Evolutionary conservation across 2,113 vertebrate species (phyloP).

Genomic region (Probosciger aterrimus): DNA sequence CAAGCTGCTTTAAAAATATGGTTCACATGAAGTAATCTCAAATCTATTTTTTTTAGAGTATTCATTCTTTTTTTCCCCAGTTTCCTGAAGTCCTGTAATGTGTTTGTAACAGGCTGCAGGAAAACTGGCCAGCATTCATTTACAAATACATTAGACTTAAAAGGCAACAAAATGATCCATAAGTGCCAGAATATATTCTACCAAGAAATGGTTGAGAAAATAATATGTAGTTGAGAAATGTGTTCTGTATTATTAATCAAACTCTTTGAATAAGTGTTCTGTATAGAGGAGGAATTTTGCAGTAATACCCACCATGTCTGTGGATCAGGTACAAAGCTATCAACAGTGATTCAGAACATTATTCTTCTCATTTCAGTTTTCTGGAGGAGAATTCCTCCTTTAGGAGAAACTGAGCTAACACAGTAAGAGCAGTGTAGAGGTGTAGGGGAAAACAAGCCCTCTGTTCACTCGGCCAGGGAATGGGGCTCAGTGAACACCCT

Average conservation of each 20-base stretch:
- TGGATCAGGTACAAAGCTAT: background rate
- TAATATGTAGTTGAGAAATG: background rate
- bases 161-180: background rate
- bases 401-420: fast-evolving
- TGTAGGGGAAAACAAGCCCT: background rate
- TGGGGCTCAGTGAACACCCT: fast-evolving
- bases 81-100: background rate
- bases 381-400: background rate
- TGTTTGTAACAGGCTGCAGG: background rate
- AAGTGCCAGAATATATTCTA: background rate
- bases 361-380: fast-evolving
- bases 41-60: background rate
- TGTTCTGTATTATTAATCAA: background rate
- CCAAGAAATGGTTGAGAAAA: background rate
- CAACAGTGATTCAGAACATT: too few species aligned
- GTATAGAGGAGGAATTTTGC: background rate
- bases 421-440: background rate
- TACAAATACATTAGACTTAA: background rate
- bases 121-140: background rate
- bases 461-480: fast-evolving
- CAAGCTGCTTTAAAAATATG: background rate
- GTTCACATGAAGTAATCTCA: background rate
- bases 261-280: background rate
- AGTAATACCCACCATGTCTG: fast-evolving
- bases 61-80: background rate